Evolutionary conservation across 2,113 vertebrate species (phyloP), one percentile per base, ranked within the genome.

Genomic region (Phalacrocorax aristotelis): DNA sequence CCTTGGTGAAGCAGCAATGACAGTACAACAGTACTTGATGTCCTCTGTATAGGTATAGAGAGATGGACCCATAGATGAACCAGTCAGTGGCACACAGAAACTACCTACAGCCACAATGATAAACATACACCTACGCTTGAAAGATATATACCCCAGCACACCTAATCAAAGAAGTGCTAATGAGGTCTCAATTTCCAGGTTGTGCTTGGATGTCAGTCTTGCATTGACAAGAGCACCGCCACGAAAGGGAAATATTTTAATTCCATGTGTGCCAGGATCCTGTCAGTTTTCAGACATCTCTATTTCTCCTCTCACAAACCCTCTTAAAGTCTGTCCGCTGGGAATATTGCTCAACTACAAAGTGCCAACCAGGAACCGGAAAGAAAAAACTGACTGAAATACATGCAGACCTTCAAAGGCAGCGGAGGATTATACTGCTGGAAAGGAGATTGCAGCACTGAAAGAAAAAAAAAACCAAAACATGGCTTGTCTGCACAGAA

Each of bases 271-370:
- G 87, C 94, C 89, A 91, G 91, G 74, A 90, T 94, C 51, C 89
- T 94, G 84, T 91, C 94, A 93, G 21, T 90, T 96, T 95, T 93
- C 78, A 94, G 91, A 97, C 82, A 96, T 96, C 93, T 96, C 84
- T 77, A 94, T 96, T 95, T 83, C 87, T 90, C 22, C 58, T 87
- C 42, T 90, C 83, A 72, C 57, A 89, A 95, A 84, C 40, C 20
- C 36, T 76, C 91, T 89, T 82, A 72, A 95, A 91, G 86, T 88
- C 49, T 93, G 32, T 90, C 94, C 71, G n/a, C 42, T 9, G 74
- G 75, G 93, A 95, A 94, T 76, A 46, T 4, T 76, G 49, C 62
- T 94, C 81, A 87, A n/a, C 78, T 89, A 62, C 74, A 91, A 65
- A 85, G 62, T 72, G 58, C 69, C 74, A 94, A 34, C 62, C 44